Conservation (phyloP, 2,797 vertebrate genomes). For the Otus scops region DNA sequence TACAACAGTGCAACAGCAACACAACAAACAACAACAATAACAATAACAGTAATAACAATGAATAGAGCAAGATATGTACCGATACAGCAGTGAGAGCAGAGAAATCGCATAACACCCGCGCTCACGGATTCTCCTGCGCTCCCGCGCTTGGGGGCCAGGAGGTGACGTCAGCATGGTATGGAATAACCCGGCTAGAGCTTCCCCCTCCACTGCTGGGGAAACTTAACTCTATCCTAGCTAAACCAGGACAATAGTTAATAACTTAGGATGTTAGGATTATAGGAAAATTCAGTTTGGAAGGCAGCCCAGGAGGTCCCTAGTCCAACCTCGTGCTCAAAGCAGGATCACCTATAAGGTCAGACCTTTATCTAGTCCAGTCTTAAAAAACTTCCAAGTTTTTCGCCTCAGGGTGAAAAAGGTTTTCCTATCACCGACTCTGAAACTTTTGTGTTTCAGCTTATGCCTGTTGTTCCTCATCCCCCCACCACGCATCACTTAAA, state of each 20-base stretch:
- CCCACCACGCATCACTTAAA: neutral
- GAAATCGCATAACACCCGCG: no score
- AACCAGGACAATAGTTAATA: neutral
- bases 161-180: no score
- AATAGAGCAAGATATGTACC: no score
- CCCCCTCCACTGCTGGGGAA: no score
- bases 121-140: no score
- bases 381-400: neutral
- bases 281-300: neutral
- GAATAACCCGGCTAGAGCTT: no score
- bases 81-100: no score
- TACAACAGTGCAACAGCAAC: no score
- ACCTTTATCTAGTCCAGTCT: neutral
- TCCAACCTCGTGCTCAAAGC: neutral
- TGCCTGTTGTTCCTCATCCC: fast-evolving
- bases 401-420: neutral
- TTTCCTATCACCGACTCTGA: neutral
- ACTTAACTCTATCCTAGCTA: no score
- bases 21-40: no score
- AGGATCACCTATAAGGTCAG: neutral
- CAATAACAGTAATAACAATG: no score
- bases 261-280: neutral
- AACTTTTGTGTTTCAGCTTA: neutral
- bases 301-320: neutral
- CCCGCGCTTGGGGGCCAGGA: no score